Evolutionary conservation across 2,113 vertebrate genomes (phyloP).

Genomic region (Grantiella picta): DNA sequence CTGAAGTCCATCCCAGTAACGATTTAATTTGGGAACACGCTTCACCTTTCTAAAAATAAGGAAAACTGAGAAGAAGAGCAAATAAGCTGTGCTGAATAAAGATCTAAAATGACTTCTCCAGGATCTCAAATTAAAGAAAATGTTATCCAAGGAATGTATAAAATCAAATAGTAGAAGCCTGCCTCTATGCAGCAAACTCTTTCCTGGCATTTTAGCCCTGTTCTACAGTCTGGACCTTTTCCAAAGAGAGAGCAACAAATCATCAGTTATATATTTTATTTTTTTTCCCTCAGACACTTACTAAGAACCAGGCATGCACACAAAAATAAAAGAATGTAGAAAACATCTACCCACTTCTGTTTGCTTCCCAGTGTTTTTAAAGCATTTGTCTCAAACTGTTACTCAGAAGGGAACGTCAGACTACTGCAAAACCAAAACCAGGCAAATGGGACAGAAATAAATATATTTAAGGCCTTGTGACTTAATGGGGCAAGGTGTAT

Average conservation of each 20-base stretch:
- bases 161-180: neutral
- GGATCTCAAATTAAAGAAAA: neutral
- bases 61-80: conserved; percentile 32
- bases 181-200: neutral
- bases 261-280: neutral
- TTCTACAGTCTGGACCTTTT: conserved; percentile 12
- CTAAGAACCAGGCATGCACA: neutral
- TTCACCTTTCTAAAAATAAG: conserved; percentile 59
- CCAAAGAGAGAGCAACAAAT: conserved; percentile 28
- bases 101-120: conserved; percentile 13
- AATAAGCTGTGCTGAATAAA: neutral
- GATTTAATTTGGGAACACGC: conserved; percentile 23
- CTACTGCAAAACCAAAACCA: neutral
- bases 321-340: conserved; percentile 31
- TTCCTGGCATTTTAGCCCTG: conserved; percentile 10
- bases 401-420: neutral
- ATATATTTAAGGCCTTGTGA: neutral
- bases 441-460: neutral
- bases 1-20: conserved; percentile 28
- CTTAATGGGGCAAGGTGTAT: neutral
- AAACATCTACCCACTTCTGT: conserved; percentile 22
- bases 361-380: neutral
- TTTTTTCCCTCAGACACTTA: neutral
- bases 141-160: neutral
- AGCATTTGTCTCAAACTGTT: neutral